Base-by-base conservation (phyloP, 2,113 vertebrate genomes). In the Diphyllodes magnificus region DNA sequence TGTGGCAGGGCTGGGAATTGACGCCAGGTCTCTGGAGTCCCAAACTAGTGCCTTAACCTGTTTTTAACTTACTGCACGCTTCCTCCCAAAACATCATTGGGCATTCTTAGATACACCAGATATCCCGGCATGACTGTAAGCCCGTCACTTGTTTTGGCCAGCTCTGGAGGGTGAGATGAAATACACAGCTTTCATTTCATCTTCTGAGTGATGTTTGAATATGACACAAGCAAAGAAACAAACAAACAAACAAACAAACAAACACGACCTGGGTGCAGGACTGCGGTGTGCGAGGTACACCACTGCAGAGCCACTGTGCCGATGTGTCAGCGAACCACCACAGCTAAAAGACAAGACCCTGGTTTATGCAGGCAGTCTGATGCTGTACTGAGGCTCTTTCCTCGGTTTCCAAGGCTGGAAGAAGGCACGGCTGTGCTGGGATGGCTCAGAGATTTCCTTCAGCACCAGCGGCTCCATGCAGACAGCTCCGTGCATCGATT, bases 1-100 rank as follows among this genome's bases (percentile, higher is more conserved):
- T 85, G 79, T 78, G 76, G 76, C 82, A 92, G 68, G 78, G 71
- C n/a, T 75, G 86, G 72, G 86, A 93, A 92, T 15, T 64, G 72
- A 82, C 2, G 30, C 91, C 91, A 88, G 60, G 35, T 82, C 80
- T 93, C 64, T 1, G 0, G 51, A 63, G 16, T 37, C 80, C 45
- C 40, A 66, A 68, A 86, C 22, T 11, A 92, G 47, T 64, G 49
- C 69, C 53, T 92, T 59, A 94, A 88, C 88, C 83, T 86, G 79
- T 88, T 88, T 89, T 70, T 66, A 86, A 73, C 70, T 76, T 71
- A 60, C 57, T 85, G 57, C 61, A 68, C 0, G 0, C 88, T 93
- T 96, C 63, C 68, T 93, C 33, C 59, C 59, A 82, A 94, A 93
- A 72, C 70, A 90, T 54, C 53, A 40, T n/a, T 27, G 27, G 33